Base-by-base conservation (phyloP, 2,888 invertebrate species). In the Chrysomela aeneicollis region DNA sequence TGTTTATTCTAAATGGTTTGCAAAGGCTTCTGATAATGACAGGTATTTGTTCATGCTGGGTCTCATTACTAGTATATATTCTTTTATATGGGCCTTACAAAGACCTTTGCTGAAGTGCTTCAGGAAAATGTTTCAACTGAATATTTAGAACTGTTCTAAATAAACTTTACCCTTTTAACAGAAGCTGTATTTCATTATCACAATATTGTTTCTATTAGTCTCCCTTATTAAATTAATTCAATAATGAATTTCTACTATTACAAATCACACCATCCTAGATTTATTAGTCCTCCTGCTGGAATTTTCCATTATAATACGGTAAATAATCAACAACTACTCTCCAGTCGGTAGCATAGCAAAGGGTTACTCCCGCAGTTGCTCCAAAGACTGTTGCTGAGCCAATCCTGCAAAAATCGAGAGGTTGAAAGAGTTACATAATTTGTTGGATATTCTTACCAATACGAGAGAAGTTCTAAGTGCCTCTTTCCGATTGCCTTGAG, bases 271-370 rank as follows among this genome's bases (percentile, higher is more conserved):
- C 42, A 42, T 35, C 2, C 35, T 10, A 35, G 2, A 35, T 2
- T 35, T 35, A 10, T 35, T 55, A 55, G 67, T 84, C 82, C 61
- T 82, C 80, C 63, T 85, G 84, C 42, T 86, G 83, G 80, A 89
- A 94, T 82, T 93, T 93, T 68, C 89, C 87, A 73, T 87, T 86
- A 82, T 93, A 93, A 82, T 87, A 91, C 19, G 94, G 94, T 69
- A 94, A 82, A 80, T 90, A 88, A 72, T 89, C 86, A 54, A 90
- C 85, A 68, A 94, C 83, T 55, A 87, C 78, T 82, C 88, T 91
- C 94, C 94, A 94, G 78, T 94, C 94, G 0, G 92, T 92, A 72
- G 90, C 86, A 81, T 92, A 94, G 1, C 90, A 82, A 9, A 91
- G 71, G 0, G 83, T 85, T 21, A 87, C 76, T 63, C 87, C 85